Conservation (phyloP, 2,113 vertebrate species). For the Tragelaphus strepsiceros region DNA sequence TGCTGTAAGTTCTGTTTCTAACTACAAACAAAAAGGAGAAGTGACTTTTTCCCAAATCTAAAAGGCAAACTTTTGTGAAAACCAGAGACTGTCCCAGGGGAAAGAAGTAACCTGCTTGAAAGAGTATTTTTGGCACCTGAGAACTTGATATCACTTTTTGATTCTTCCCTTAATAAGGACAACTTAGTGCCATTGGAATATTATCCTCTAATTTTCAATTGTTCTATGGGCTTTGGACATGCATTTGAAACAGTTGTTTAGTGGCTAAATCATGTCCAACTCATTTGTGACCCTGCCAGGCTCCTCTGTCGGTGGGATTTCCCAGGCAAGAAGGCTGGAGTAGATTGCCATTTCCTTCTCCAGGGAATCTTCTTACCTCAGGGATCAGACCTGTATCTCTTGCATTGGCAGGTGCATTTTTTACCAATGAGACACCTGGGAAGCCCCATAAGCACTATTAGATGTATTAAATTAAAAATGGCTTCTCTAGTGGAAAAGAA, state of each 20-base stretch:
- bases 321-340: neutral
- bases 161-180: neutral
- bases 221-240: neutral
- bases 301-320: neutral
- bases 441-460: neutral
- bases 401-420: neutral
- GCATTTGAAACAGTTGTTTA: neutral
- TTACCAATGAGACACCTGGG: neutral
- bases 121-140: neutral
- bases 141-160: neutral
- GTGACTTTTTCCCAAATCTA: neutral
- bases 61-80: neutral
- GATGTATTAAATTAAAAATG: neutral
- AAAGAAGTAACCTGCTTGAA: conserved; percentile 1
- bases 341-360: neutral
- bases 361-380: neutral
- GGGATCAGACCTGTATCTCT: neutral
- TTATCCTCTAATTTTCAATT: neutral
- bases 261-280: fast-evolving
- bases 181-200: neutral
- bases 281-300: neutral
- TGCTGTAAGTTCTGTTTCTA: neutral
- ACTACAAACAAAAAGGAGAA: neutral
- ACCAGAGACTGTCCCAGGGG: neutral
- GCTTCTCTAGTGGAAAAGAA: neutral